Evolutionary conservation across 2,797 vertebrate species (phyloP), one percentile per base, ranked within the genome.

Genomic region (Pseudochirops cupreus): DNA sequence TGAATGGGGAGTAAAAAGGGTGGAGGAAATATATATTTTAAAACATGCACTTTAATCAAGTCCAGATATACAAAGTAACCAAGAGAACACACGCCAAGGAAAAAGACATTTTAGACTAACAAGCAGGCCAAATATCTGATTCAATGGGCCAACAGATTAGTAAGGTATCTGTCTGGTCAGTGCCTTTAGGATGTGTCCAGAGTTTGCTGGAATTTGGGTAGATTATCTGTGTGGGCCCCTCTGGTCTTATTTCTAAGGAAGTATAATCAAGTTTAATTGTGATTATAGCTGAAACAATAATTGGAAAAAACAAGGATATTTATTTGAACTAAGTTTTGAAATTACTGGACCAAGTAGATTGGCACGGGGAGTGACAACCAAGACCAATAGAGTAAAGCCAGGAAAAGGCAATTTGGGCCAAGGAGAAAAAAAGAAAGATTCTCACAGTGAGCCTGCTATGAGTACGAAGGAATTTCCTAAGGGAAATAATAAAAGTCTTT

Each of bases 381-480:
- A 46, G 18, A 82, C 21, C 74, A 46, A 82, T 67, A 93, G 21
- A 53, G 18, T 5, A 92, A 94, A 96, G 39, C 54, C n/a, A 93
- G 67, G 94, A 93, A 94, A 95, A 91, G 91, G 91, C 57, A 11
- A 29, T 54, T 31, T 58, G 10, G 31, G 33, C 0, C 92, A n/a
- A 95, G 93, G 0, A 62, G n/a, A 29, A 94, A 11, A 11, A 62
- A 94, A 91, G 52, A 92, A 90, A 96, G 74, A 91, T 56, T 92
- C 54, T 91, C 57, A 95, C n/a, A 94, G 53, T 67, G 59, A 92
- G 18, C 91, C 5, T 46, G 4, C 3, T 53, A 13, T 95, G 55
- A 2, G 26, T n/a, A 62, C 91, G 92, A 91, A 82, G 91, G 14
- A 5, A 52, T 56, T 91, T 92, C 95, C 58, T 59, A 95, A 92